Percentiles rank a stretch among this genome's conserved stretches.
phyloP scores from a whole-genome alignment of 2,113 vertebrate species.

The Thermophis baileyi region DNA sequence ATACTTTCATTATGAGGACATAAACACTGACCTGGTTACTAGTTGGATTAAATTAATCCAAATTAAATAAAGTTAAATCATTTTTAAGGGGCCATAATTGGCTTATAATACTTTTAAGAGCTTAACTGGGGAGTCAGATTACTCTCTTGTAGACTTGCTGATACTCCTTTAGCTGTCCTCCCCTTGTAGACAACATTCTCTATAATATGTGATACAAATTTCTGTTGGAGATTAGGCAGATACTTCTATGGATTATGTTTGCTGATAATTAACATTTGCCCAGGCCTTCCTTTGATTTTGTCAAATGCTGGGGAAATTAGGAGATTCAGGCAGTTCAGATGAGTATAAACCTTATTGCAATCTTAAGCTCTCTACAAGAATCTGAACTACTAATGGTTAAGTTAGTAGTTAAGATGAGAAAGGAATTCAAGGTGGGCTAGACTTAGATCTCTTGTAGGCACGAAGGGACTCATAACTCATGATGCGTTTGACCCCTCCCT shows the following conservation, averaged over 20 bases:
- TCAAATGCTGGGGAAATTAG: no score
- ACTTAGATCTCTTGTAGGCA: background rate
- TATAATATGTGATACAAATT: background rate
- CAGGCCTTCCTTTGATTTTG: background rate
- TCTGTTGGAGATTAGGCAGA: background rate
- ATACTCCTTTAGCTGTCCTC: background rate
- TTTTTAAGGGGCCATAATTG: background rate
- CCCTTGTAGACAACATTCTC: background rate
- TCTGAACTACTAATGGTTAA: background rate
- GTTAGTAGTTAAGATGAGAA: background rate
- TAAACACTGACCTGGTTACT: background rate
- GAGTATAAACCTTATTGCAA: no score
- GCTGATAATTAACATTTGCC: background rate
- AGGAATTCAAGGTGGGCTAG: background rate
- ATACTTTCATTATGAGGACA: background rate
- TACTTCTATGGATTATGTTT: background rate
- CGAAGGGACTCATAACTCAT: background rate
- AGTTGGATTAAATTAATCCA: background rate
- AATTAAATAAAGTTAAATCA: background rate
- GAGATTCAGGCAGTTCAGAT: no score
- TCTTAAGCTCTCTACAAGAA: background rate
- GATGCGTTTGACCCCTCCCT: background rate
- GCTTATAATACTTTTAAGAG: background rate
- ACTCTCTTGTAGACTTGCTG: background rate
- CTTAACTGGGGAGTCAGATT: background rate